Evolutionary conservation across 2,888 invertebrate genomes (phyloP), one percentile per base, ranked within the genome.

Genomic region (Phyllotreta cruciferae): DNA sequence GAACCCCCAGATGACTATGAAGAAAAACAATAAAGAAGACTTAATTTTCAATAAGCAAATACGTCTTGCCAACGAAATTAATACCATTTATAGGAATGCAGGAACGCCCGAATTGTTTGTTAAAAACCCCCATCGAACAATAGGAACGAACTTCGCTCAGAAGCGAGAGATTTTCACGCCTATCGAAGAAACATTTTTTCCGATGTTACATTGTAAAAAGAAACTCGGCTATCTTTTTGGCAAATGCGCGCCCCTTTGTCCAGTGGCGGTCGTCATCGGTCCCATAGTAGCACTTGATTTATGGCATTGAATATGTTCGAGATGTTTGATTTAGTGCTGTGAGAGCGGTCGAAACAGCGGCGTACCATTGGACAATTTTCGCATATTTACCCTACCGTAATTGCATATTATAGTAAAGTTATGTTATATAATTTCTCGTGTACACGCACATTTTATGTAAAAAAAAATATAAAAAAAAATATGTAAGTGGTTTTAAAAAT

Each of bases 211-310:
- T 61, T 69, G 67, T 69, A 61, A 56, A 60, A 39, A 65, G 47
- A 45, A 39, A 54, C 9, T 54, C 67, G 64, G 55, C 63, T 62
- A 24, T 24, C 24, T 70, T 69, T 70, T 70, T 70, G 71, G 44
- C 60, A 60, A 68, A 75, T 75, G 73, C 72, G 75, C 71, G 73
- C 75, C 73, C 75, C 75, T 75, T 78, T 79, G 79, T 79, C 77
- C 79, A 69, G 76, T 75, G 78, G 79, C 77, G 77, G 79, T 77
- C 79, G 74, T 79, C 79, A 79, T 76, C 80, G 72, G 72, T 64
- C 67, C 74, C 45, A n/a, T 64, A 63, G 56, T 60, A 47, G 50
- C 36, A 57, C 39, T 39, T 68, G 78, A 79, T 79, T 79, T 79
- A 79, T 73, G 77, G 71, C 68, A 64, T 63, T 56, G 58, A 58